Evolutionary conservation across 2,797 vertebrate species (phyloP), one percentile per base, ranked within the genome.

Genomic region (Zenarchopterus dispar): DNA sequence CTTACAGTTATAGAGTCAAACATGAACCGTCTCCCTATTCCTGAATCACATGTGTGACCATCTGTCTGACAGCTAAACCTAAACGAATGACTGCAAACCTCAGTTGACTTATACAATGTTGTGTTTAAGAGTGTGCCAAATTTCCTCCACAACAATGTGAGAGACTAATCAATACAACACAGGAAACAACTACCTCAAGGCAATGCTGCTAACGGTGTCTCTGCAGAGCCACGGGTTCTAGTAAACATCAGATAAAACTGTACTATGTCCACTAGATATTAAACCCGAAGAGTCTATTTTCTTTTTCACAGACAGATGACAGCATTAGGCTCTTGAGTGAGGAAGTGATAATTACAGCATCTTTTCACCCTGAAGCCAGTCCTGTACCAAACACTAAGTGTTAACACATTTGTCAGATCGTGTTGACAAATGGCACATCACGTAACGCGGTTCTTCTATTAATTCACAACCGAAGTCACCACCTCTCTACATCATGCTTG

Each of bases 271-370:
- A 21, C 9, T 19, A 21, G 2, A 21, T 46, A 46, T 36, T 10
- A 55, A 51, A 21, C 60, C 28, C 50, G 18, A 56, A 66, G 55
- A 58, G 24, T 55, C 0, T 45, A 2, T 63, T 60, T 52, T 23
- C 11, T 23, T 5, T 26, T 24, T 22, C 18, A 50, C 8, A 51
- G 73, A 68, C 17, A 48, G 63, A 70, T 24, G 58, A 63, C 67
- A 70, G 65, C 46, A n/a, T 63, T 43, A 19, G 57, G 21, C 26
- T 10, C 7, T n/a, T 26, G 19, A 3, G 17, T 24, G 13, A 64
- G 39, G 53, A 67, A 19, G 61, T 56, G 67, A 73, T 80, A 79
- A 77, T 80, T 61, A 78, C 63, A 19, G 55, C 47, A 58, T 51
- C 5, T 43, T 50, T 53, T 61, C 52, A n/a, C 31, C 72, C 76